Percentiles rank a stretch among this genome's conserved stretches.
Conservation (phyloP, 1,140 invertebrate species). For the Drosophila nikananu region DNA sequence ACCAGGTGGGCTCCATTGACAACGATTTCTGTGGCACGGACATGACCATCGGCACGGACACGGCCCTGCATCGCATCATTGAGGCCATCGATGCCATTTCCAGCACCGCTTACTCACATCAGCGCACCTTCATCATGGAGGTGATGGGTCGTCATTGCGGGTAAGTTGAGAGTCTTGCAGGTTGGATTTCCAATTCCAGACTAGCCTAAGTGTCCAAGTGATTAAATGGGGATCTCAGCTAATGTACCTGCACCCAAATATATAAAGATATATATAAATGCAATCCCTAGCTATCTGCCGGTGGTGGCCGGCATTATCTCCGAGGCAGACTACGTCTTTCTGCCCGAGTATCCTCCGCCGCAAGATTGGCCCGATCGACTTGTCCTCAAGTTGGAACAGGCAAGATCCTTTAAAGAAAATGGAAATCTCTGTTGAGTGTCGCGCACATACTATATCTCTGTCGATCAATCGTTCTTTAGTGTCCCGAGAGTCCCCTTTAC, state of each 20-base stretch:
- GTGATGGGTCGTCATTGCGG: conserved; percentile 99
- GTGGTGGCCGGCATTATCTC: conserved; percentile 84
- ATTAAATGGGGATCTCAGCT: conserved; percentile 40
- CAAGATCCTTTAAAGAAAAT: conserved; percentile 86
- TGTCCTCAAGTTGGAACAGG: conserved; percentile 96
- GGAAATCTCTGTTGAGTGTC: conserved; percentile 54
- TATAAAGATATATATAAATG: conserved; percentile 7
- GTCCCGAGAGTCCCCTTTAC: background rate
- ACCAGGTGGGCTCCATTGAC: conserved; percentile 97
- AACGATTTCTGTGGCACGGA: conserved; percentile 99
- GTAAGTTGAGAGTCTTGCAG: conserved; percentile 87
- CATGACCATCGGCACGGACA: conserved; percentile 99
- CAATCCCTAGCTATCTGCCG: conserved; percentile 79
- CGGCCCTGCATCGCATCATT: conserved; percentile 98
- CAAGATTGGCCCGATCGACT: conserved; percentile 95
- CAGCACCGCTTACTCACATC: conserved; percentile 99
- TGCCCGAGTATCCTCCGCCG: conserved; percentile 97
- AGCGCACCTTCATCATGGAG: conserved; percentile 99
- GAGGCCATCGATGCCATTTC: conserved; percentile 99
- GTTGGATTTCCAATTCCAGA: background rate
- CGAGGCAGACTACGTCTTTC: conserved; percentile 95
- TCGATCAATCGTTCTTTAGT: conserved; percentile 20
- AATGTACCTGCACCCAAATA: conserved; percentile 44
- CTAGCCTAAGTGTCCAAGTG: conserved; percentile 22
- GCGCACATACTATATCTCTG: conserved; percentile 6